phyloP scores from a whole-genome alignment of 2,797 vertebrate species.

The Eutrigla gurnardus region DNA sequence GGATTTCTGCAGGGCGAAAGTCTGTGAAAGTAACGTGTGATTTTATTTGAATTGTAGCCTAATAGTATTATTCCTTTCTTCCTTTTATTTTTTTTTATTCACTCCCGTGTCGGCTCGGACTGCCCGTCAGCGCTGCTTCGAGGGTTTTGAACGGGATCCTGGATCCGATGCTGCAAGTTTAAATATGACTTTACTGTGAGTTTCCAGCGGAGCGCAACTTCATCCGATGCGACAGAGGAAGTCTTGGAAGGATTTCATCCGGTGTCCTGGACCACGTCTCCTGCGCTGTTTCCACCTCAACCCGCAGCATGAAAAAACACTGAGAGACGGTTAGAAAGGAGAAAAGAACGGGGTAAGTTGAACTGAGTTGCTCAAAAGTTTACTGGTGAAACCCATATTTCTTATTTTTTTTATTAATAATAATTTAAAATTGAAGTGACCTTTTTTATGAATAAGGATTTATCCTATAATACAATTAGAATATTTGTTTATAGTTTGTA shows the following conservation, averaged over 20 bases:
- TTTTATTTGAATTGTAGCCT: not conserved
- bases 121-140: conserved; percentile 12
- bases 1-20: conserved; percentile 41
- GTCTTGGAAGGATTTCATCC: conserved; percentile 30
- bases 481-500: not conserved
- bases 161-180: conserved; percentile 47
- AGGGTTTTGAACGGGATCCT: conserved; percentile 15
- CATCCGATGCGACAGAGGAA: conserved; percentile 16
- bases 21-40: conserved; percentile 39
- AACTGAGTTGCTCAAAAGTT: conserved; percentile 34
- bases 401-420: not conserved
- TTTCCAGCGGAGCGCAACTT: conserved; percentile 54
- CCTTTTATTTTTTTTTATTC: not conserved
- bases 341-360: conserved; percentile 39
- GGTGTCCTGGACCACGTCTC: conserved; percentile 39
- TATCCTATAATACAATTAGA: not conserved
- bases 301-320: conserved; percentile 26
- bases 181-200: conserved; percentile 29
- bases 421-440: not conserved
- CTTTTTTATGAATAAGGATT: not conserved
- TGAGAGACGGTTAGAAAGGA: not conserved
- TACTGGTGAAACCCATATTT: conserved; percentile 10
- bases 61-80: not conserved
- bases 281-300: conserved; percentile 44
- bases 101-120: conserved; percentile 4